Percentiles rank a stretch among this genome's conserved stretches.
Conservation (phyloP, 1,140 invertebrate genomes). For the Alviniconcha marisindica region DNA sequence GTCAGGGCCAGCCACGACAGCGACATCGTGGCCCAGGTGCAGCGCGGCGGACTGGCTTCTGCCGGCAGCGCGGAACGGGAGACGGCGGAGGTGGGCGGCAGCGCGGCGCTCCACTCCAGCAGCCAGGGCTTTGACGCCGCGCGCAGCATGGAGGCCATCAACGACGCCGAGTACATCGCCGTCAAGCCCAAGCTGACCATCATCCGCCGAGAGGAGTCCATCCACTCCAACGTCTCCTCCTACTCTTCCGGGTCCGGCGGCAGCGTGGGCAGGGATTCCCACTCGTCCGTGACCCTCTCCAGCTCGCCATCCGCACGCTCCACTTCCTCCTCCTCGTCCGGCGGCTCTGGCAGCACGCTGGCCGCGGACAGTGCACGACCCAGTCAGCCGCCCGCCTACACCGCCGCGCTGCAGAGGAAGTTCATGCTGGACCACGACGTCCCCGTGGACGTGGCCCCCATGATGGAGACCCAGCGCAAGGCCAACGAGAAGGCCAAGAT, state of each 20-base stretch:
- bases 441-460: conserved; percentile 59
- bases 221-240: background rate
- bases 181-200: conserved; percentile 30
- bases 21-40: conserved; percentile 47
- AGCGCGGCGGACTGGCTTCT: conserved; percentile 40
- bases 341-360: background rate
- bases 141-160: conserved; percentile 37
- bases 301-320: background rate
- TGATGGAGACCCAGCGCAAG: conserved; percentile 71
- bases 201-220: conserved; percentile 7
- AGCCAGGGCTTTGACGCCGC: conserved; percentile 4
- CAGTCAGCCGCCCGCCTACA: conserved; percentile 67
- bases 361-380: conserved; percentile 41
- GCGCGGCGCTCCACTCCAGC: background rate
- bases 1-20: conserved; percentile 53
- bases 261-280: background rate
- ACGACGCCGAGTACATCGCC: conserved; percentile 33
- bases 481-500: conserved; percentile 72
- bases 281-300: conserved; percentile 3
- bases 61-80: background rate
- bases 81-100: background rate
- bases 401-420: conserved; percentile 66
- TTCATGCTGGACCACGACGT: conserved; percentile 61
- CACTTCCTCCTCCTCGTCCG: conserved; percentile 24
- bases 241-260: background rate